phyloP scores from a whole-genome alignment of 2,113 vertebrate species.

The Ceratotherium simum region DNA sequence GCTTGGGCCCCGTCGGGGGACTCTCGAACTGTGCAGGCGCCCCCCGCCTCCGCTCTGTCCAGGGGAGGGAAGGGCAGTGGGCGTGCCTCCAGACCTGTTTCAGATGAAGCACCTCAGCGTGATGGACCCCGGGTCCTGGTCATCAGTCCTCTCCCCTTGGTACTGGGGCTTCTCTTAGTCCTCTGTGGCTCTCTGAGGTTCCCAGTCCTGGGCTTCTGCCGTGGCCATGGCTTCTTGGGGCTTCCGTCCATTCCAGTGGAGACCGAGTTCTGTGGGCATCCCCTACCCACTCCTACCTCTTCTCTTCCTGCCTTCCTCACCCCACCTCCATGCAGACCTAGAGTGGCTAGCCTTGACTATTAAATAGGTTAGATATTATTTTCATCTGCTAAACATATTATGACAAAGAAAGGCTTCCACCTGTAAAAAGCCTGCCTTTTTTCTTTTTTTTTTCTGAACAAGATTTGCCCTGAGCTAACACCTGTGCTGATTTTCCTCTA shows the following conservation, averaged over 20 bases:
- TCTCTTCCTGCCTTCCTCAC: neutral
- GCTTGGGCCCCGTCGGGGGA: neutral
- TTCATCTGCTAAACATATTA: neutral
- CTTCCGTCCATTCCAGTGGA: neutral
- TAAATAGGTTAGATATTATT: neutral
- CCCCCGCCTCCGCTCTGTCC: fast-evolving
- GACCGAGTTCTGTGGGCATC: fast-evolving
- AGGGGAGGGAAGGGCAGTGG: neutral
- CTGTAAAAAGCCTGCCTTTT: neutral
- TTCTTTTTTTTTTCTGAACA: no score
- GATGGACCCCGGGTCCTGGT: fast-evolving
- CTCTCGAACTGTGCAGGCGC: no score
- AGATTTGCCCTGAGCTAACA: no score
- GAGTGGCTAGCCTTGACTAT: neutral
- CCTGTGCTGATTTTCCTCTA: no score
- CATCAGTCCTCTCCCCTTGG: neutral
- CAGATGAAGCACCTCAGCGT: fast-evolving
- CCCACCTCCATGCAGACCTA: neutral
- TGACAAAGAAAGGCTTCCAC: neutral
- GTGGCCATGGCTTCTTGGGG: neutral
- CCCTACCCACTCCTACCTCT: neutral
- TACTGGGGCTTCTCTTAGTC: neutral
- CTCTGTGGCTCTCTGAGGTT: neutral
- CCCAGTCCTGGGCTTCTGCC: neutral
- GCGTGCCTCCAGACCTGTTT: neutral